These are phyloP conservation scores for Psylliodes chrysocephalus DNA, from an alignment of 2,888 invertebrate species.

Conservation along the genomic window DNA sequence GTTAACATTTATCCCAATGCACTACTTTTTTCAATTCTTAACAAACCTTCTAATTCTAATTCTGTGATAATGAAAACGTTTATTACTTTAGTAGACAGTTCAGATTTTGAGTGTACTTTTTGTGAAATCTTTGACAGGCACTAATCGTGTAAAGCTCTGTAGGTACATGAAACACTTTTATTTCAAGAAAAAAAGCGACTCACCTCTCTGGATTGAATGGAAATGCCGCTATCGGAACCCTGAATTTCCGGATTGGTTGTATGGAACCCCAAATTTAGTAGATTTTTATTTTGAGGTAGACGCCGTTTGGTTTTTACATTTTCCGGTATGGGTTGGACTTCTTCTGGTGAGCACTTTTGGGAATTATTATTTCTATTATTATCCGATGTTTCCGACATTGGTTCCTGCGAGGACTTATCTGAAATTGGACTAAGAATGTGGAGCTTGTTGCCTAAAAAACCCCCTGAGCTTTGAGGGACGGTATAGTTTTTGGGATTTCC, in stretches of 20 bases:
- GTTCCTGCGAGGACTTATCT: conserved; percentile 90
- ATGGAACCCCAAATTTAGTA: conserved; percentile 74
- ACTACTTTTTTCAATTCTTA: no score
- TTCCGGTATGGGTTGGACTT: conserved; percentile 64
- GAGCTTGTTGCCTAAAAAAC: conserved; percentile 75
- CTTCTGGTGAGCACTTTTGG: conserved; percentile 81
- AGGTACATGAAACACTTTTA: no score
- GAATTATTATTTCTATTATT: conserved; percentile 83
- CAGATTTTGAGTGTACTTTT: no score
- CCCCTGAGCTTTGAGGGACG: conserved; percentile 41
- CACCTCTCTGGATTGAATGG: conserved; percentile 84
- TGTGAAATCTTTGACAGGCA: no score
- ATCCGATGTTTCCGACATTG: conserved; percentile 83
- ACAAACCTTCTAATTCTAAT: no score
- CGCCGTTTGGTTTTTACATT: conserved; percentile 72
- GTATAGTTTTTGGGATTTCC: conserved; percentile 40
- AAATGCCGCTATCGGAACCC: conserved; percentile 89
- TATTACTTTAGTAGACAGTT: no score
- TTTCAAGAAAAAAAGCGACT: background rate
- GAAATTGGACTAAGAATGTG: conserved; percentile 91
- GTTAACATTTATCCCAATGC: no score
- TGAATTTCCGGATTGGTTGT: conserved; percentile 80
- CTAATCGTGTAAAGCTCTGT: no score
- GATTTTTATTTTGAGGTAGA: conserved; percentile 80
- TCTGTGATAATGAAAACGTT: no score